Evolutionary conservation across 2,888 invertebrate species (phyloP).

Genomic region (Pterobdella sp.): DNA sequence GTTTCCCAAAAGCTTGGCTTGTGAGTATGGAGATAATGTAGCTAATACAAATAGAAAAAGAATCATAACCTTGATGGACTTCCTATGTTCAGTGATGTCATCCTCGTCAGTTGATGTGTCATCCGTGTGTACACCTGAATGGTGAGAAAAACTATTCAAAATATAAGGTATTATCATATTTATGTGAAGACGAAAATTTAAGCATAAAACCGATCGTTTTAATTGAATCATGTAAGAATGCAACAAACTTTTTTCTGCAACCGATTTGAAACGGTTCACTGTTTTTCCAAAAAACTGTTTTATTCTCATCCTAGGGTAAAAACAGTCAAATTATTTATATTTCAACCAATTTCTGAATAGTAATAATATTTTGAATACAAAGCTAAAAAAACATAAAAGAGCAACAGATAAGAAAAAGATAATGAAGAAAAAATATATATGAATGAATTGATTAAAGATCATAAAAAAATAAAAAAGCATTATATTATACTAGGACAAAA

Average conservation of each 20-base stretch:
- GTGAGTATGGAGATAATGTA: background rate
- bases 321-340: background rate
- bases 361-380: no score
- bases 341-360: background rate
- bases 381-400: background rate
- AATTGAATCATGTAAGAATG: background rate
- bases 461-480: constrained; percentile 10
- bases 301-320: constrained; percentile 46
- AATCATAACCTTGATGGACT: constrained; percentile 45
- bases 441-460: background rate
- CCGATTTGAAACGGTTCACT: constrained; percentile 78
- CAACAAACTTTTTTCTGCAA: constrained; percentile 65
- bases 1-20: no score
- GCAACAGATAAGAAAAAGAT: background rate
- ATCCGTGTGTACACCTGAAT: constrained; percentile 52
- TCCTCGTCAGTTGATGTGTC: constrained; percentile 37
- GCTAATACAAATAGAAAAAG: background rate
- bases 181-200: background rate
- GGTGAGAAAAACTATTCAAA: no score
- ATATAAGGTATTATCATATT: background rate
- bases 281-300: constrained; percentile 67
- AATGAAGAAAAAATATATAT: constrained; percentile 10
- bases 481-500: background rate
- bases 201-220: background rate
- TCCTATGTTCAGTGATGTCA: constrained; percentile 42